Conservation (phyloP, 2,113 vertebrate genomes). For the Galbula dea region DNA sequence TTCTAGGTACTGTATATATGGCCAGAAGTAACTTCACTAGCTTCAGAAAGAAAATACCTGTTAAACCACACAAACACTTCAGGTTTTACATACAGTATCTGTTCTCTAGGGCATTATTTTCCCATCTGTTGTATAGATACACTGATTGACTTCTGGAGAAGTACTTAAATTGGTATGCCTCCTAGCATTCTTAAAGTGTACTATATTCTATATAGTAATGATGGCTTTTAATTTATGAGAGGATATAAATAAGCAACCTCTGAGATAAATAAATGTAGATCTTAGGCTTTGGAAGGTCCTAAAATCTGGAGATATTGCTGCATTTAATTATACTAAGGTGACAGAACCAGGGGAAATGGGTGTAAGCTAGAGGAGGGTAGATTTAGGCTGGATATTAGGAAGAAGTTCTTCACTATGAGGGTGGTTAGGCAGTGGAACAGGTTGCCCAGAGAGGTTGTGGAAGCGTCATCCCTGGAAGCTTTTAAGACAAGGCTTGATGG, state of each 20-base stretch:
- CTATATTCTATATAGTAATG: neutral
- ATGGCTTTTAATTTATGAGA: neutral
- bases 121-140: neutral
- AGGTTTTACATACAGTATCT: constrained; percentile 11
- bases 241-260: neutral
- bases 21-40: neutral
- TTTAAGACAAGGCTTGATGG: no score
- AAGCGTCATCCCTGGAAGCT: no score
- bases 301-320: neutral
- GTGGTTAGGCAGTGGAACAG: no score
- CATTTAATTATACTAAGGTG: neutral
- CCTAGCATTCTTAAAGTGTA: neutral
- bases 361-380: no score
- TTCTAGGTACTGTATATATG: neutral
- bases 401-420: no score
- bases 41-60: neutral
- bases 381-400: no score
- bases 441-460: no score
- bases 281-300: neutral
- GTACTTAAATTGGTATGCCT: neutral
- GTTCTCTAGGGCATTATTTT: constrained; percentile 21
- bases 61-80: neutral
- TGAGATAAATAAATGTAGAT: neutral
- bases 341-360: no score
- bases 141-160: neutral